A percentile compares a stretch with the other conserved stretches of the same genome.
Conservation (phyloP, 2,113 vertebrate genomes). For the Dolichotis patagonum region DNA sequence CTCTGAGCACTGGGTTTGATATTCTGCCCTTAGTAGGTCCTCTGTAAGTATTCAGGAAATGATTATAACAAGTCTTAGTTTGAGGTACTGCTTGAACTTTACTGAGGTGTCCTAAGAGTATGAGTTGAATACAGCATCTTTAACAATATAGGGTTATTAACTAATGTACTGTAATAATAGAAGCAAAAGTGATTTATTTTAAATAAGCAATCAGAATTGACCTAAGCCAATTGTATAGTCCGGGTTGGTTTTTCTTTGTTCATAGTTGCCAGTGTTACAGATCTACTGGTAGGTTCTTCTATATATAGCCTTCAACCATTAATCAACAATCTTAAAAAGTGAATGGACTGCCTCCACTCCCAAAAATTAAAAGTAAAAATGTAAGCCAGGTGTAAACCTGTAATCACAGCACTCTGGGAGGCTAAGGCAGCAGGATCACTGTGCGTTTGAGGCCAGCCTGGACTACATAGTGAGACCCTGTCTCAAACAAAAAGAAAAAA, state of each 20-base stretch:
- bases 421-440: neutral
- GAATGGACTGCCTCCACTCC: too few species aligned
- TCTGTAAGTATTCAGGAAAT: constrained; percentile 4
- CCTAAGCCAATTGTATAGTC: neutral
- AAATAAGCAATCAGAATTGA: constrained; percentile 31
- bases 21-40: neutral
- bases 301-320: neutral
- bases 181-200: constrained; percentile 44
- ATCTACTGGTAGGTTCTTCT: neutral
- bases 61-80: neutral
- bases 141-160: neutral
- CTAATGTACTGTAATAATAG: constrained; percentile 9
- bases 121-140: neutral
- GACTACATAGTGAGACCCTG: neutral
- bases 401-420: neutral
- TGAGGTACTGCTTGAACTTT: constrained; percentile 9
- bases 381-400: neutral
- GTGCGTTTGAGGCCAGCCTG: neutral
- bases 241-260: neutral
- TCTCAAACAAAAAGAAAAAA: neutral
- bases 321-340: neutral
- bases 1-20: neutral
- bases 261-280: neutral
- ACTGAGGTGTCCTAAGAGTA: neutral
- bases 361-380: constrained; percentile 37